A percentile compares a stretch with the other conserved stretches of the same genome.
phyloP scores from a whole-genome alignment of 1,140 invertebrate genomes.

The Phenacoccus solenopsis region DNA sequence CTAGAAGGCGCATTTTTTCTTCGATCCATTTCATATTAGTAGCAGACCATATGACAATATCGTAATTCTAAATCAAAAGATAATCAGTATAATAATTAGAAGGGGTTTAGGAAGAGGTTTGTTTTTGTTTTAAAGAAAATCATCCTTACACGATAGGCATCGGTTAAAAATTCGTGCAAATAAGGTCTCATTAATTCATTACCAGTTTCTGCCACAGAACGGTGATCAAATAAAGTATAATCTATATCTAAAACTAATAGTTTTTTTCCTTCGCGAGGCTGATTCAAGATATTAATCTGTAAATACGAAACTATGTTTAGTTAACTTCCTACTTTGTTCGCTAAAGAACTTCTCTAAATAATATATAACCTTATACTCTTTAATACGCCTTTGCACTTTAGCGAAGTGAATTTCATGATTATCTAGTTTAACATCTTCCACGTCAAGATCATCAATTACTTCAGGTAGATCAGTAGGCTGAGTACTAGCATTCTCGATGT shows the following conservation, averaged over 20 bases:
- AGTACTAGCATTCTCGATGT: conserved; percentile 65
- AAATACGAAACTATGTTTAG: conserved; percentile 16
- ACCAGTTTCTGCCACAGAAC: conserved; percentile 76
- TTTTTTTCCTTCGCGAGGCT: conserved; percentile 70
- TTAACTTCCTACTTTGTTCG: not conserved
- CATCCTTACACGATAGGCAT: conserved; percentile 62
- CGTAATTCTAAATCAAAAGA: conserved; percentile 45
- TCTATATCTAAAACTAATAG: conserved; percentile 92
- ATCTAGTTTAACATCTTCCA: conserved; percentile 70
- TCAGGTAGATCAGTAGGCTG: conserved; percentile 67
- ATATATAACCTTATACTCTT: conserved; percentile 47
- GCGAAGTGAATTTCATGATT: conserved; percentile 47
- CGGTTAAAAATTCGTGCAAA: conserved; percentile 84
- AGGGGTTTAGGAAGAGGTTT: not conserved
- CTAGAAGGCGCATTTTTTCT: conserved; percentile 89
- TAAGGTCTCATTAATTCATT: conserved; percentile 87
- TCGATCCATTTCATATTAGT: conserved; percentile 98
- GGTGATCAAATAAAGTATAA: conserved; percentile 92
- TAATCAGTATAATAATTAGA: not conserved
- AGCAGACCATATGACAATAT: conserved; percentile 87
- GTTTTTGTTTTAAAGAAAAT: conserved; percentile 9
- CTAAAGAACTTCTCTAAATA: not conserved
- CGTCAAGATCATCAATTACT: conserved; percentile 75
- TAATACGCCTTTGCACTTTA: conserved; percentile 72
- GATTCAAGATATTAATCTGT: conserved; percentile 65